Evolutionary conservation across 2,797 vertebrate species (phyloP), one percentile per base, ranked within the genome.

Genomic region (Cirrhinus molitorella): DNA sequence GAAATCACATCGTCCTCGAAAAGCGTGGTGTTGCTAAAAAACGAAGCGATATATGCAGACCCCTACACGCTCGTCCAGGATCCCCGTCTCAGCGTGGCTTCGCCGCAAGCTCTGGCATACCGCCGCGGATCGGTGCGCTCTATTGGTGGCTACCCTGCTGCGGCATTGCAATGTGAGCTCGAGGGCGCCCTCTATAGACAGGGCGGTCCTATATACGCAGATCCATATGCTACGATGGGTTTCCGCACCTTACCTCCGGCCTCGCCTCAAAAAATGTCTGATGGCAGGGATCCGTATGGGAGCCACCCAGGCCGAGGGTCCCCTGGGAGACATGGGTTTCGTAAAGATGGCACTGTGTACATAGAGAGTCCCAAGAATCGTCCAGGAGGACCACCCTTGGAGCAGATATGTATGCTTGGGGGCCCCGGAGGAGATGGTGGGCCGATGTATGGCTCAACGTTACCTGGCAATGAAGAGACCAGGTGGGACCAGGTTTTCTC

Each of bases 291-390:
- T 79, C 95, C 97, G 0, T 99, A 98, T 79, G 96, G 92, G 0
- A 96, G 95, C 19, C 94, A 98, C 2, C 96, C 97, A 0, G 95
- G 95, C 51, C 95, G 98, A 2, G 96, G 96, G 21, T 99, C 98
- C 0, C 98, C 98, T 0, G 97, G 97, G 77, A 96, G 98, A 1
- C 97, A 98, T 90, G 95, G 94, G 37, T 94, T 97, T 89, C 94
- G 98, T 4, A 95, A 98, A 89, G 98, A 99, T 84, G 97, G 97
- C 0, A 97, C 97, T 0, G 96, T 98, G 81, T 98, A 97, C 43
- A 95, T 96, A 43, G 98, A 99, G 81, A 95, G 96, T 79, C 96
- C 96, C 77, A 95, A 97, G 87, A 89, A 96, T 25, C 93, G 86
- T 43, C 94, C 79, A 37, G 83, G 90, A 85, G 95, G 75, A 1